Evolutionary conservation across 2,797 vertebrate species (phyloP).

Genomic region (Sebastes itinus): DNA sequence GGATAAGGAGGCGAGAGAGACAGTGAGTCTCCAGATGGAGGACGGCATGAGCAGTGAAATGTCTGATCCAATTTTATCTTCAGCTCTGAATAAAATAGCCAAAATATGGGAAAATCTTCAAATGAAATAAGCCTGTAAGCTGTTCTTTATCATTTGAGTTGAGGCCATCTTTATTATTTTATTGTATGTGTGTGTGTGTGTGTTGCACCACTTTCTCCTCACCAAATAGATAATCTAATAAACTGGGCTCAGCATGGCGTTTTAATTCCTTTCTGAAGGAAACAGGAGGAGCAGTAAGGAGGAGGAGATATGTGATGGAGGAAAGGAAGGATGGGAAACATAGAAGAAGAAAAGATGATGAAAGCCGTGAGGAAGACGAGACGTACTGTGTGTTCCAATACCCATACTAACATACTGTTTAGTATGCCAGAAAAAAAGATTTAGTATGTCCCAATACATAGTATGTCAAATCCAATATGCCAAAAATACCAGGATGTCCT

Average conservation of each 20-base stretch:
- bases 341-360: neutral
- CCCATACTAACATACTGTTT: too few species aligned
- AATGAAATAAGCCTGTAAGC: slow-evolving; percentile 74
- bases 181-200: neutral
- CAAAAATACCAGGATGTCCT: too few species aligned
- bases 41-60: slow-evolving; percentile 61
- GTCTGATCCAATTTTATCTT: slow-evolving; percentile 75
- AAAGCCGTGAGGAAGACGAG: slow-evolving; percentile 11
- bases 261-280: slow-evolving; percentile 21
- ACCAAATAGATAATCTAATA: slow-evolving; percentile 38
- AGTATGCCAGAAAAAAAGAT: too few species aligned
- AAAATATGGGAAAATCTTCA: slow-evolving; percentile 69
- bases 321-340: slow-evolving; percentile 1
- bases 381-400: neutral
- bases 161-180: slow-evolving; percentile 57
- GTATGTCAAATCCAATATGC: too few species aligned
- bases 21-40: slow-evolving; percentile 74
- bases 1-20: slow-evolving; percentile 50
- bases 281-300: slow-evolving; percentile 1
- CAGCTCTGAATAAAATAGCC: slow-evolving; percentile 59
- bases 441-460: too few species aligned
- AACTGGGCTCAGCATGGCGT: slow-evolving; percentile 25
- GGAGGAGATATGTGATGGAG: neutral
- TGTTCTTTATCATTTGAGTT: slow-evolving; percentile 66
- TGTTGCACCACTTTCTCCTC: neutral